Evolutionary conservation across 92 coral and sea anemone genomes (phyloP), one percentile per base, ranked within the genome.

Genomic region (Epizoanthus scotinus): DNA sequence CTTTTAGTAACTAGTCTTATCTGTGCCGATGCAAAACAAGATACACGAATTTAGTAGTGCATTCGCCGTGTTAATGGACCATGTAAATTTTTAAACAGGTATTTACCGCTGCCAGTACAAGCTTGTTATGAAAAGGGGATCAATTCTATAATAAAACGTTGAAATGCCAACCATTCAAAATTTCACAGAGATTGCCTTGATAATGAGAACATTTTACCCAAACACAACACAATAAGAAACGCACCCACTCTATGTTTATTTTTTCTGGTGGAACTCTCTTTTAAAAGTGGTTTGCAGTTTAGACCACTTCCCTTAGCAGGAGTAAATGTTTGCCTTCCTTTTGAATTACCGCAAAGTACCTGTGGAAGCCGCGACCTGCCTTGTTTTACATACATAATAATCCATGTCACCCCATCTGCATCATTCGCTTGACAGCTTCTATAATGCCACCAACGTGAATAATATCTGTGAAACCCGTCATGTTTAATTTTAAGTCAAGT

Each of bases 21-120:
- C 68, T 58, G n/a, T 36, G 50, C 57, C 81, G 81, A 75, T 67
- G 40, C 81, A 59, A 75, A 75, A 75, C 63, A 75, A 36, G 63
- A 40, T 57, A 75, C 56, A 75, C 38, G 12, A 54, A 67, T 10
- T 66, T 53, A 18, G 57, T 12, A 38, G 26, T 60, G 81, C 14
- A 67, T 66, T 75, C 67, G 22, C 55, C 59, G 40, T 36, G 67
- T 67, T 58, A 75, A 75, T 75, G 62, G 29, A 60, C 24, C 18
- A 58, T 75, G 81, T 75, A 60, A 75, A 75, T 75, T 75, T 60
- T 75, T 75, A 75, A 75, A 75, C 81, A 75, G 54, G 68, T 59
- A 58, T 31, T 60, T 25, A 75, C 21, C 15, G 67, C 38, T 58
- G 25, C 59, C 14, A 26, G 59, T 28, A 58, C 54, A 42, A 40